These are phyloP conservation scores for Sclerurus mexicanus DNA, from an alignment of 2,113 vertebrate species.

Conservation along the genomic window DNA sequence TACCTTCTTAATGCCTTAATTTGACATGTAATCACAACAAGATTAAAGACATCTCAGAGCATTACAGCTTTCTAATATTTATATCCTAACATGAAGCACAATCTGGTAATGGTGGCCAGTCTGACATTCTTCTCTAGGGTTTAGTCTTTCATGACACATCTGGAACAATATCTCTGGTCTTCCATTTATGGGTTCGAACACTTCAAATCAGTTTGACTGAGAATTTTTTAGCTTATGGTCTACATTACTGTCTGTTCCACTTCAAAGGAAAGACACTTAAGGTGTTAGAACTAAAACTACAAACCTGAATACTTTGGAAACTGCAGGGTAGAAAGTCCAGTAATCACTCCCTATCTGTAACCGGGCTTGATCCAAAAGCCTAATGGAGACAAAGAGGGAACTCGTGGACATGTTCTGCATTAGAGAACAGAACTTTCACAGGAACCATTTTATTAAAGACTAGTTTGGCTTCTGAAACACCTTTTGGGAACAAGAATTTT, in stretches of 20 bases:
- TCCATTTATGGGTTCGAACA: background rate
- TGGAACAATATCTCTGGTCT: background rate
- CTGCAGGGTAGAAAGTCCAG: background rate
- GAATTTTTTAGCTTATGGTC: background rate
- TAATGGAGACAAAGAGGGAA: background rate
- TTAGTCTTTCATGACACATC: background rate
- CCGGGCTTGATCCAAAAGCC: background rate
- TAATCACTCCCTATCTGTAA: background rate
- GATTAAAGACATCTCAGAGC: background rate
- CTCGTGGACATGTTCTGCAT: background rate
- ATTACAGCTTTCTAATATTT: background rate
- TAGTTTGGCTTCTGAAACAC: background rate
- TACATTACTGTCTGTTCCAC: background rate
- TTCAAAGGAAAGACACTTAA: background rate
- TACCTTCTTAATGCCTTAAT: background rate
- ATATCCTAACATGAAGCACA: background rate
- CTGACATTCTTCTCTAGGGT: background rate
- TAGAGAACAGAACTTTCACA: background rate
- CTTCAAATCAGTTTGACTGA: background rate
- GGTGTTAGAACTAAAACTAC: background rate
- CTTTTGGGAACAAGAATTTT: background rate
- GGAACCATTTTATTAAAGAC: background rate
- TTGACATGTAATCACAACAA: background rate
- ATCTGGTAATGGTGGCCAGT: background rate
- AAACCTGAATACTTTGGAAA: background rate